phyloP scores from a whole-genome alignment of 1,140 invertebrate species.

The Muscidifurax raptorellus region DNA sequence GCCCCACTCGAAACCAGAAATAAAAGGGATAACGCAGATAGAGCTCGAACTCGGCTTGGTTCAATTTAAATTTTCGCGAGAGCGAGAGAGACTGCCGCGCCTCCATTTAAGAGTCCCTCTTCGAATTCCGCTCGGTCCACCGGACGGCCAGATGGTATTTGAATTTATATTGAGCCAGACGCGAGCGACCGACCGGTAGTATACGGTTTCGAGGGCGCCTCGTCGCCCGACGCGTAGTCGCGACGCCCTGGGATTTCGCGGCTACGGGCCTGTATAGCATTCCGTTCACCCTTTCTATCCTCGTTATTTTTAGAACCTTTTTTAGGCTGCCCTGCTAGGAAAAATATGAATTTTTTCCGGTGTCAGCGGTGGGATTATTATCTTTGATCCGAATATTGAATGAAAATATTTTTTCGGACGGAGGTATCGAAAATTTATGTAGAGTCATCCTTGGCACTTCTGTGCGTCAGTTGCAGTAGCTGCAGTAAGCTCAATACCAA shows the following conservation, averaged over 20 bases:
- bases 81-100: background rate
- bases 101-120: slow-evolving; percentile 41
- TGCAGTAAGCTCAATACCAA: too few relatives aligned
- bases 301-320: background rate
- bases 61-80: slow-evolving; percentile 47
- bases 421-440: too few relatives aligned
- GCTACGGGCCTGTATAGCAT: background rate
- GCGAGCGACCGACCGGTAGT: background rate
- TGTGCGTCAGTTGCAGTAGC: too few relatives aligned
- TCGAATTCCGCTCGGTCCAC: slow-evolving; percentile 50
- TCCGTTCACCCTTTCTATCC: background rate
- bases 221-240: background rate
- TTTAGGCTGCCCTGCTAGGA: background rate
- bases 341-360: too few relatives aligned
- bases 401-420: too few relatives aligned
- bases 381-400: too few relatives aligned
- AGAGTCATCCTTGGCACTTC: too few relatives aligned
- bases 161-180: slow-evolving; percentile 51
- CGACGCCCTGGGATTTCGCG: slow-evolving; percentile 8
- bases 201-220: slow-evolving; percentile 32
- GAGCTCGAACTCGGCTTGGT: background rate
- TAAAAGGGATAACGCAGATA: background rate
- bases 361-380: too few relatives aligned
- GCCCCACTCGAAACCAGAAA: background rate
- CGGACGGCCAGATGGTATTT: slow-evolving; percentile 46